A percentile compares a stretch with the other conserved stretches of the same genome.
Conservation (phyloP, 2,113 vertebrate genomes). For the Arenaria interpres region DNA sequence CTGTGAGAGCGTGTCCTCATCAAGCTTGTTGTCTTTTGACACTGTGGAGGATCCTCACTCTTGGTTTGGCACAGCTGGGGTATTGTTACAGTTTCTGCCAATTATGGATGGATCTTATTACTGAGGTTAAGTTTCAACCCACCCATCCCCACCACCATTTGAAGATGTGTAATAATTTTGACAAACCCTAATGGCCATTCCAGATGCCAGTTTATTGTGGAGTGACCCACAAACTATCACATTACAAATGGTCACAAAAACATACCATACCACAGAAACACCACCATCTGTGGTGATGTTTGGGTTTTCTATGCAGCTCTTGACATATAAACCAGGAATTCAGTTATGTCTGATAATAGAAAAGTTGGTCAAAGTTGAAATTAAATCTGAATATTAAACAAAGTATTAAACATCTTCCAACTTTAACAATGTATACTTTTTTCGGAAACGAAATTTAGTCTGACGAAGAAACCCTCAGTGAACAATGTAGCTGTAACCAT, state of each 20-base stretch:
- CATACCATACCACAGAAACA: background rate
- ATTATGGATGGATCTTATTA: slow-evolving; percentile 27
- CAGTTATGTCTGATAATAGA: background rate
- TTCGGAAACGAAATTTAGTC: background rate
- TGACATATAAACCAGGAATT: background rate
- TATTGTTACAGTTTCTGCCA: slow-evolving; percentile 6
- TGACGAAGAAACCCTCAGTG: background rate
- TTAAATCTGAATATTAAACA: background rate
- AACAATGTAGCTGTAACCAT: background rate
- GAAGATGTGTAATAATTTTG: slow-evolving; percentile 30
- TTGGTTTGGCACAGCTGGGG: slow-evolving; percentile 27
- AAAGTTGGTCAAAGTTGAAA: background rate
- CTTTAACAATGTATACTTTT: background rate
- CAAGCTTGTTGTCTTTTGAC: background rate
- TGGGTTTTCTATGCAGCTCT: background rate
- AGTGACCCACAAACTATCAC: slow-evolving; percentile 22
- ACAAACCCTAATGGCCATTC: slow-evolving; percentile 27
- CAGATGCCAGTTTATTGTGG: slow-evolving; percentile 26
- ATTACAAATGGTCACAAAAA: slow-evolving; percentile 9
- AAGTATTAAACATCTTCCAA: background rate
- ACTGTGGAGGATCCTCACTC: background rate
- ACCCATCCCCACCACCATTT: background rate
- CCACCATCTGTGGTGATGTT: background rate
- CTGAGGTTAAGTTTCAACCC: slow-evolving; percentile 31
- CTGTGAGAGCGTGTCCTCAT: background rate